Evolutionary conservation across 2,888 invertebrate genomes (phyloP), one percentile per base, ranked within the genome.

Genomic region (Cryptocephalus moraei): DNA sequence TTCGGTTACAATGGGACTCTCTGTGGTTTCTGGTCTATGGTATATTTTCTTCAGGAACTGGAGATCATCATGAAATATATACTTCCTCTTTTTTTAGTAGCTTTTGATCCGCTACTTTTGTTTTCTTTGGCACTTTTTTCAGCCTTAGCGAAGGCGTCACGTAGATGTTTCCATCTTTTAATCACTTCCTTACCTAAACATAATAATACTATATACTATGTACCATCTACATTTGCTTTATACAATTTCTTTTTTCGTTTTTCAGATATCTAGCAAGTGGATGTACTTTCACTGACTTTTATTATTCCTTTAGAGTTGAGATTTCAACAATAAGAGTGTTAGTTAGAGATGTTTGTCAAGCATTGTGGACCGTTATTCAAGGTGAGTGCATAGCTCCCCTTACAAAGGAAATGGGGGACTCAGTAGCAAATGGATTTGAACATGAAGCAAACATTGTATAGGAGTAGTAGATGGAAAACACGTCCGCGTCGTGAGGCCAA

Each of bases 241-340:
- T 22, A 22, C 10, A 43, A 44, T 39, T 38, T 39, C 33, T 34
- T 36, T 44, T 43, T 39, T 47, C 22, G 22, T 42, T 44, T 47
- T 50, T 47, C 34, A 50, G 43, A 22, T 50, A 50, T 44, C 39
- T 47, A 41, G 50, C 44, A 41, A 41, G 47, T 42, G 45, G 45
- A 14, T 50, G 47, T 45, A 39, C 45, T 13, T 47, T 47, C 36
- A 44, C 32, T 32, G 47, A 47, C 12, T 22, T 50, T 10, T 45
- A 50, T 43, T 45, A 40, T 13, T 31, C 10, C 22, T 50, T 43
- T 11, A 34, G 47, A 44, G 32, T 49, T 13, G 46, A 39, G 14
- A 49, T 45, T 41, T 49, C 46, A 36, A 44, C 41, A 33, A 36
- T 41, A 11, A 47, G 46, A 40, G 39, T 32, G 38, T 41, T 44